Conservation (phyloP, 2,888 invertebrate species). For the Limnephilus auricula region DNA sequence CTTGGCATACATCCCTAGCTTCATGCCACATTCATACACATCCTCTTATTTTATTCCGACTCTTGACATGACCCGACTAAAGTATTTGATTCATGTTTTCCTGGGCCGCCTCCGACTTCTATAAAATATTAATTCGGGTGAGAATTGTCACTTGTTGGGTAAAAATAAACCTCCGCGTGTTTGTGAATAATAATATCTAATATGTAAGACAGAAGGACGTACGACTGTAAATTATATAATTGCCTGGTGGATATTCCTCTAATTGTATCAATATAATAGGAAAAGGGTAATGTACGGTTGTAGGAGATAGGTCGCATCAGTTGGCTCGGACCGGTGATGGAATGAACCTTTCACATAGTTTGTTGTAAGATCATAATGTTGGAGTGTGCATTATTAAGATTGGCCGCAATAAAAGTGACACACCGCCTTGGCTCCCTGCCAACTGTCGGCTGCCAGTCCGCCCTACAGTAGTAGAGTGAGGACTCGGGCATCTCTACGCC, state of each 20-base stretch:
- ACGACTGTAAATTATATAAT: neutral
- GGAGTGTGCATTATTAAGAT: constrained; percentile 16
- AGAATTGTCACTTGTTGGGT: neutral
- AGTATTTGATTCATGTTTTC: neutral
- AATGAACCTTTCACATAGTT: neutral
- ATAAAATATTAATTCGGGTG: neutral
- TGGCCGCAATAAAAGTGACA: neutral
- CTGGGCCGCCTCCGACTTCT: neutral
- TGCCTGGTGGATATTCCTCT: neutral
- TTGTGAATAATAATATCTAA: neutral
- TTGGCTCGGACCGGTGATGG: neutral
- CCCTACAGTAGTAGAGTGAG: too few species aligned
- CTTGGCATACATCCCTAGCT: neutral
- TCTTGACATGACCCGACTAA: neutral
- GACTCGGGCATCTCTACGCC: neutral
- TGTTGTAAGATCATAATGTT: neutral
- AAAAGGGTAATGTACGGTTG: too few species aligned
- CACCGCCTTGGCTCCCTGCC: neutral
- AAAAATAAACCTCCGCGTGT: neutral
- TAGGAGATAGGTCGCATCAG: neutral
- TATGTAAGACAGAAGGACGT: neutral
- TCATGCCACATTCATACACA: neutral
- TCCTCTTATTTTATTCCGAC: neutral
- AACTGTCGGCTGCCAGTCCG: neutral
- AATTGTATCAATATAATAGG: too few species aligned